Evolutionary conservation across 2,113 vertebrate species (phyloP), one percentile per base, ranked within the genome.

Genomic region (Hepsetus odoe): DNA sequence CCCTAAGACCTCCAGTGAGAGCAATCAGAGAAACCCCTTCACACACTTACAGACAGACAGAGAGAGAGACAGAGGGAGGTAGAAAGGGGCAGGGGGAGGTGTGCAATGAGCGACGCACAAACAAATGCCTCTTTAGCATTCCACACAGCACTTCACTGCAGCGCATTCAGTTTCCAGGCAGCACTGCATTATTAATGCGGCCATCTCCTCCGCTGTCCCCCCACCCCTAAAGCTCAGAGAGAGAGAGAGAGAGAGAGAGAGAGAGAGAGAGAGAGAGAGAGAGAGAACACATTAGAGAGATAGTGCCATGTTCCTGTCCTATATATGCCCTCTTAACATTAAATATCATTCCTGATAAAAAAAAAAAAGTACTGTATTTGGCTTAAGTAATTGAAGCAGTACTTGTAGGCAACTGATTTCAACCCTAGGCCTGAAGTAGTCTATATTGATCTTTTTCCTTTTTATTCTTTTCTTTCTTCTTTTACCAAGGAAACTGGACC

Each of bases 91-190:
- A 61, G 67, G 44, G 64, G 49, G 32, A 64, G 67, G 72, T 44
- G 46, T 66, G 81, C 67, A 40, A 42, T 58, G 86, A 89, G 87
- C 86, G 73, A 16, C 56, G 79, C 89, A 90, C 90, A 92, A 93
- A 92, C 90, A 92, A 91, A 93, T 87, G 85, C 84, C 90, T 92
- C 86, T 91, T 94, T 93, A 92, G 89, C 90, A 93, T 94, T 92
- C 93, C 77, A 88, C 89, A 88, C 89, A 83, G 88, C 90, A 89
- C 90, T 90, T 90, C 61, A 90, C 93, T 92, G 92, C 93, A 93
- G 92, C 79, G 87, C 82, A 86, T 90, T 91, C 86, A 72, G 89
- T 91, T 92, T 92, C 91, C 90, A 92, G 90, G 92, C 92, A 90
- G 89, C 89, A 74, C 87, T 93, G 91, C 93, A 92, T 93, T 94